Percentiles rank a stretch among this genome's conserved stretches.
phyloP scores from a whole-genome alignment of 23 tunicate species.

The Ciona savignyi region DNA sequence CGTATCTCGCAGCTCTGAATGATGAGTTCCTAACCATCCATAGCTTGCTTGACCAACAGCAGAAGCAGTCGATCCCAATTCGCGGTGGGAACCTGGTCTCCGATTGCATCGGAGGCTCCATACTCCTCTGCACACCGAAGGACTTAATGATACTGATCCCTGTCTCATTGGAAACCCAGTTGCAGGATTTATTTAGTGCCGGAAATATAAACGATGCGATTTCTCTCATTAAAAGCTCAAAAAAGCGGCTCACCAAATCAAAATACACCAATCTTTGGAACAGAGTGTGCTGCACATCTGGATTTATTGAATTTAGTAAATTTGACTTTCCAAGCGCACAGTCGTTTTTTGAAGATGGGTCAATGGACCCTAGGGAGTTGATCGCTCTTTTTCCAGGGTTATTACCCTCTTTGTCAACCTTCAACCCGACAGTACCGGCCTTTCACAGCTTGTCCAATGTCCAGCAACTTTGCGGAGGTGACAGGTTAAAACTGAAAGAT shows the following conservation, averaged over 20 bases:
- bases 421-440: conserved; percentile 40
- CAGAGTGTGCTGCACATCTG: conserved; percentile 52
- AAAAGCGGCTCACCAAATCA: conserved; percentile 16
- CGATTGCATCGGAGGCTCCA: conserved; percentile 21
- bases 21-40: conserved; percentile 63
- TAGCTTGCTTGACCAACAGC: conserved; percentile 74
- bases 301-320: conserved; percentile 51
- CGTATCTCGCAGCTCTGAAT: conserved; percentile 74
- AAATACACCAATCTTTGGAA: conserved; percentile 24
- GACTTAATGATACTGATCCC: conserved; percentile 63
- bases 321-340: conserved; percentile 42
- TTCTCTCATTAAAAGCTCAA: conserved; percentile 34
- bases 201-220: conserved; percentile 57
- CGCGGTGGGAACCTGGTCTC: conserved; percentile 42
- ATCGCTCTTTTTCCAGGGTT: conserved; percentile 50
- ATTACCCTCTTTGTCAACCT: conserved; percentile 16
- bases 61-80: conserved; percentile 57
- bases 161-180: conserved; percentile 52
- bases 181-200: conserved; percentile 21
- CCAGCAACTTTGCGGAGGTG: conserved; percentile 40
- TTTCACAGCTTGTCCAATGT: conserved; percentile 30
- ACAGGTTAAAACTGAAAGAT: conserved; percentile 16
- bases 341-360: conserved; percentile 37
- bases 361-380: conserved; percentile 70
- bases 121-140: conserved; percentile 69